Conservation (phyloP, 1,140 invertebrate genomes). For the Venturia canescens region DNA sequence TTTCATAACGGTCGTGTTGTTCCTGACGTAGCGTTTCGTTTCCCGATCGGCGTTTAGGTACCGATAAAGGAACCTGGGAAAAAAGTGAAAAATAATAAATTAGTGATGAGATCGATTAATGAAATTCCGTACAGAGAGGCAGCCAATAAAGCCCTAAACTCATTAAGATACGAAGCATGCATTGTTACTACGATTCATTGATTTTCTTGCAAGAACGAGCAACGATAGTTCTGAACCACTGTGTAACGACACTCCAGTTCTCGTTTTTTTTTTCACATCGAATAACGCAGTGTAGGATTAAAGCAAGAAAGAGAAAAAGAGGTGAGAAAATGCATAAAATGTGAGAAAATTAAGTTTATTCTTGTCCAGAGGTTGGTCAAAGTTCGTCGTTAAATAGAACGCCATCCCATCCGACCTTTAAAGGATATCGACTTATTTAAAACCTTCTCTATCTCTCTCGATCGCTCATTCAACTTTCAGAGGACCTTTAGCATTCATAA, state of each 20-base stretch:
- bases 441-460: background rate
- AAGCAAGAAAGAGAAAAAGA: background rate
- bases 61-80: slow-evolving; percentile 79
- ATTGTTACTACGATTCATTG: background rate
- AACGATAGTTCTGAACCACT: background rate
- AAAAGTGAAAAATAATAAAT: slow-evolving; percentile 31
- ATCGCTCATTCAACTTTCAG: slow-evolving; percentile 21
- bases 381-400: slow-evolving; percentile 22
- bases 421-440: background rate
- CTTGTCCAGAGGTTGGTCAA: slow-evolving; percentile 6
- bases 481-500: slow-evolving; percentile 6
- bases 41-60: slow-evolving; percentile 76
- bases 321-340: background rate
- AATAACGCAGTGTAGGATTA: background rate
- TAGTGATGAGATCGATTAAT: slow-evolving; percentile 10
- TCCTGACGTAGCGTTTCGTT: slow-evolving; percentile 76
- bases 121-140: background rate
- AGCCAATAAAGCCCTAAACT: slow-evolving; percentile 4
- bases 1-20: slow-evolving; percentile 79
- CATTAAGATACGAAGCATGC: background rate
- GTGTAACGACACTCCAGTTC: background rate
- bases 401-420: slow-evolving; percentile 24
- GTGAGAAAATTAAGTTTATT: slow-evolving; percentile 3
- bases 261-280: background rate
- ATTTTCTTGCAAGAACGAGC: slow-evolving; percentile 9